phyloP scores from a whole-genome alignment of 2,888 invertebrate genomes.

The Cyrtodaria siliqua region DNA sequence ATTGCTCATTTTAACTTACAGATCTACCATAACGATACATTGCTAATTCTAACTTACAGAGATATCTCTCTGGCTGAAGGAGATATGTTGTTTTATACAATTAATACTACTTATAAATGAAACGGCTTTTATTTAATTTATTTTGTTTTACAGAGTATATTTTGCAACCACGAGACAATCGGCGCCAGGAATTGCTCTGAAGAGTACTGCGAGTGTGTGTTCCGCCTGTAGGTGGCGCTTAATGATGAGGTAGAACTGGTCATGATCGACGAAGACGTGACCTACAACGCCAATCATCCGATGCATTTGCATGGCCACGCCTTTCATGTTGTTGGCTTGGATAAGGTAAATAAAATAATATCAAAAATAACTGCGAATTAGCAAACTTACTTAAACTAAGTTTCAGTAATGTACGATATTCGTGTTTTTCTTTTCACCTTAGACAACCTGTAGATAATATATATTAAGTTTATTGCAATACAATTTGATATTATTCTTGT shows the following conservation, averaged over 20 bases:
- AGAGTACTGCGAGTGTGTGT: constrained; percentile 94
- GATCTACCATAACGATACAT: no score
- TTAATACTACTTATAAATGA: no score
- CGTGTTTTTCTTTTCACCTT: no score
- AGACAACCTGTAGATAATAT: no score
- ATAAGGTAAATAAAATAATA: constrained; percentile 66
- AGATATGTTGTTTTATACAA: no score
- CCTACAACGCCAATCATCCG: constrained; percentile 78
- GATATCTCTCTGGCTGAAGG: no score
- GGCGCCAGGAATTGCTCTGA: constrained; percentile 89
- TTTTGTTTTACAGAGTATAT: constrained; percentile 59
- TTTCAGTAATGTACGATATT: no score
- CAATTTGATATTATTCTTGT: no score
- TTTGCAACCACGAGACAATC: constrained; percentile 84
- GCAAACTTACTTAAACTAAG: neutral
- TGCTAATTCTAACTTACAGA: no score
- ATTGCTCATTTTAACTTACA: no score
- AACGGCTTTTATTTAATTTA: no score
- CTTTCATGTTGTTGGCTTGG: constrained; percentile 80
- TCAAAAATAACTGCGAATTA: neutral
- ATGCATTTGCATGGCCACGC: constrained; percentile 83
- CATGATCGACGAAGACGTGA: constrained; percentile 92
- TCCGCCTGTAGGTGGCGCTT: constrained; percentile 92
- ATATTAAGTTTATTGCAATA: no score
- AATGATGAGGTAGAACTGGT: constrained; percentile 94